These are phyloP conservation scores for Acanthornis magna DNA, from an alignment of 2,797 vertebrate genomes.

Conservation along the genomic window DNA sequence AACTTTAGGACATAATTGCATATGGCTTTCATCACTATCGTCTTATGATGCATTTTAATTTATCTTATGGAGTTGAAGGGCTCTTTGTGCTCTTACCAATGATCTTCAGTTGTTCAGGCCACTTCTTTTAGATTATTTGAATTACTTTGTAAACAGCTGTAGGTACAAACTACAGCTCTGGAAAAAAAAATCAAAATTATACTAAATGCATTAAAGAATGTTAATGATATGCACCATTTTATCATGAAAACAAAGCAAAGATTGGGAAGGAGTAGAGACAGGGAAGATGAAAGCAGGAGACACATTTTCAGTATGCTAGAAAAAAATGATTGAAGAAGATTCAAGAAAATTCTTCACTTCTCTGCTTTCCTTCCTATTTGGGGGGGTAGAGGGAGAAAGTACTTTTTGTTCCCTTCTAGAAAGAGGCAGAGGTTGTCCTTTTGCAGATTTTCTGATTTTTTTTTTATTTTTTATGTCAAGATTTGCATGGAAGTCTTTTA, in stretches of 20 bases:
- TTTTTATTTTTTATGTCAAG: neutral
- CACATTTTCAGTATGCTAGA: constrained; percentile 19
- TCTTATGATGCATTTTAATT: neutral
- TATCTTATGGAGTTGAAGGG: neutral
- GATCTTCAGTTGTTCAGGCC: neutral
- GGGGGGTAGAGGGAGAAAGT: neutral
- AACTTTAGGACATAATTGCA: neutral
- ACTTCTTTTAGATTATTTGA: constrained; percentile 11
- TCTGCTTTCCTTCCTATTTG: neutral
- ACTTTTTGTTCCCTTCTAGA: neutral
- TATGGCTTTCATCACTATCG: neutral
- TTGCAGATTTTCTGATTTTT: neutral
- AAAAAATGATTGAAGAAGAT: constrained; percentile 18
- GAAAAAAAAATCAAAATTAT: neutral
- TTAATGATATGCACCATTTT: constrained; percentile 23
- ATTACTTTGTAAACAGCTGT: constrained; percentile 1
- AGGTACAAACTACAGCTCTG: neutral
- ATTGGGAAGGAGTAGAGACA: neutral
- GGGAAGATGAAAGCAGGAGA: constrained; percentile 40
- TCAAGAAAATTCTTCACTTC: constrained; percentile 50
- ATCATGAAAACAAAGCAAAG: constrained; percentile 28
- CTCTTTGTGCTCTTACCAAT: neutral
- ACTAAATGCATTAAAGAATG: constrained; percentile 8
- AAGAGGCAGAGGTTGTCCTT: neutral
- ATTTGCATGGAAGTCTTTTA: constrained; percentile 6